These are phyloP conservation scores for Atherix ibis DNA, from an alignment of 2,888 invertebrate species.

Conservation along the genomic window DNA sequence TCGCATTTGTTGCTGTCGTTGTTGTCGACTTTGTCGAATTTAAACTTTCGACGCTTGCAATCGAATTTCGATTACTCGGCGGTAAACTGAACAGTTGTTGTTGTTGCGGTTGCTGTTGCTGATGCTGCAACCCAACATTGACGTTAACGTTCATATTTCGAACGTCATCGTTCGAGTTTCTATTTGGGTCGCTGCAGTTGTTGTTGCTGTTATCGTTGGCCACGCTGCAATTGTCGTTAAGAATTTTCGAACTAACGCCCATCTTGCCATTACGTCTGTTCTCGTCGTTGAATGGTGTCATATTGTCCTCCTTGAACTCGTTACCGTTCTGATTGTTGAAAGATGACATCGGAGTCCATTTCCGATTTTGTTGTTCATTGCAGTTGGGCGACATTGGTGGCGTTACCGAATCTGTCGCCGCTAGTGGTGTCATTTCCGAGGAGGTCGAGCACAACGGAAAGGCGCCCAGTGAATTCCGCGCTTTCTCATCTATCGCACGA, in stretches of 20 bases:
- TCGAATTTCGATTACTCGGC: conserved; percentile 24
- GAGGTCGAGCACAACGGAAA: no score
- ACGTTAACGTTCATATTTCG: conserved; percentile 13
- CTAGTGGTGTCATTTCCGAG: conserved; percentile 9
- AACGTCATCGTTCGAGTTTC: conserved; percentile 11
- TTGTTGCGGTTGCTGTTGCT: conserved; percentile 6
- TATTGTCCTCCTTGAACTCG: no score
- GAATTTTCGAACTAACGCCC: no score
- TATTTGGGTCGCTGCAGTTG: conserved; percentile 9
- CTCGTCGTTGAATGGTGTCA: no score
- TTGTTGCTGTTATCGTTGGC: conserved; percentile 4
- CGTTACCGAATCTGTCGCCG: not conserved
- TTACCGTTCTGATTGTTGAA: not conserved
- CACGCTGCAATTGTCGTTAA: conserved; percentile 2
- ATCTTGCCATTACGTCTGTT: no score
- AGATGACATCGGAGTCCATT: not conserved
- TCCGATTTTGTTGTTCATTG: not conserved
- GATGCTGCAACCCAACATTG: conserved; percentile 3
- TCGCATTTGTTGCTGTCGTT: conserved; percentile 13
- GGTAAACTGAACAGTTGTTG: conserved; percentile 12
- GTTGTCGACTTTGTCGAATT: conserved; percentile 19
- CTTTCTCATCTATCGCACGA: conserved; percentile 11
- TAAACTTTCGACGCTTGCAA: conserved; percentile 30
- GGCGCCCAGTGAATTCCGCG: no score
- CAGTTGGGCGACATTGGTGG: conserved; percentile 7